Percentiles rank a stretch among this genome's conserved stretches.
Evolutionary conservation across 2,797 vertebrate genomes (phyloP).

Genomic region (Ciconia nigra): DNA sequence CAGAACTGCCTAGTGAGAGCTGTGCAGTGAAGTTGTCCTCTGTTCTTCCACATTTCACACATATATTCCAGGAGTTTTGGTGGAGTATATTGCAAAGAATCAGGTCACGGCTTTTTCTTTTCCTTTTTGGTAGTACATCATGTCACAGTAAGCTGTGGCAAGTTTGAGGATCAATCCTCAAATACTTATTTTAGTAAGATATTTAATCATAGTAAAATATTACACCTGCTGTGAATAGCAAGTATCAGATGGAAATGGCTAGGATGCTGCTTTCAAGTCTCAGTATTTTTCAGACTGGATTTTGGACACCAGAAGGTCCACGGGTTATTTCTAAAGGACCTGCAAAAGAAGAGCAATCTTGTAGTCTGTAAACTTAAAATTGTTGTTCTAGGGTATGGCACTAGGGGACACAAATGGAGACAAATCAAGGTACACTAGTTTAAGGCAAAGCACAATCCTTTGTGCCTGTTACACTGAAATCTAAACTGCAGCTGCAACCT

Average conservation of each 20-base stretch:
- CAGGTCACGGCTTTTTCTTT: background rate
- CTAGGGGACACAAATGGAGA: background rate
- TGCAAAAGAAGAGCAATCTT: background rate
- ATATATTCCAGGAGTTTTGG: background rate
- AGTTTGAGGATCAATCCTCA: background rate
- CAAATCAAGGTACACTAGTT: background rate
- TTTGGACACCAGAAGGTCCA: background rate
- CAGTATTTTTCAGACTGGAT: background rate
- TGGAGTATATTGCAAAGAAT: background rate
- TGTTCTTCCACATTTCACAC: background rate
- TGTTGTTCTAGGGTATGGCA: background rate
- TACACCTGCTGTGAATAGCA: background rate
- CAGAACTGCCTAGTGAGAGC: background rate
- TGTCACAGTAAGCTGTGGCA: fast-evolving
- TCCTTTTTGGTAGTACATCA: background rate
- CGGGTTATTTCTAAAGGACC: background rate
- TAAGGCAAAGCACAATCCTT: background rate
- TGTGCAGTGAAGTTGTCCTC: background rate
- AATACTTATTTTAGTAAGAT: background rate
- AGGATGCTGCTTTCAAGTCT: background rate
- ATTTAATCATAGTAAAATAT: background rate
- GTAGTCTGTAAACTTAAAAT: background rate
- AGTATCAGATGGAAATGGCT: constrained; percentile 35
- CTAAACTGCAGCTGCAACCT: background rate
- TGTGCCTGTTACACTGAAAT: background rate